A percentile compares a stretch with the other conserved stretches of the same genome.
Evolutionary conservation across 2,888 invertebrate genomes (phyloP).

Genomic region (Blastobasis lacticolella): DNA sequence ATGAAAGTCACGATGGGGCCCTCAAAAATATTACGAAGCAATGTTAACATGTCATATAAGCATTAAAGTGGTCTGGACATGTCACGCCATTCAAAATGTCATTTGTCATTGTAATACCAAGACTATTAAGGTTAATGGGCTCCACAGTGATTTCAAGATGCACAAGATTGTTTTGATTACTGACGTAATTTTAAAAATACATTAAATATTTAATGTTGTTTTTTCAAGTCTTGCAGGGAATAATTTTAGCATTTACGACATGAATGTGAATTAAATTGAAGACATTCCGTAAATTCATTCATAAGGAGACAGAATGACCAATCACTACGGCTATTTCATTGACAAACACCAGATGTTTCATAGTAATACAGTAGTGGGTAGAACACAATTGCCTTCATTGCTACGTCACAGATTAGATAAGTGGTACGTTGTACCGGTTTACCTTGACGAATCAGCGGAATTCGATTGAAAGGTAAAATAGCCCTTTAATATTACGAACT

Average conservation of each 20-base stretch:
- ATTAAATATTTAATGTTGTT: too few species aligned
- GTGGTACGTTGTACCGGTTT: slow-evolving; percentile 7
- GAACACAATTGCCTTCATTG: slow-evolving; percentile 6
- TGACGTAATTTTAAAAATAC: too few species aligned
- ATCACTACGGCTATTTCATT: slow-evolving; percentile 40
- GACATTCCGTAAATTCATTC: too few species aligned
- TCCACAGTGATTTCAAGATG: slow-evolving; percentile 3
- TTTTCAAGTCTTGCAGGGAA: too few species aligned
- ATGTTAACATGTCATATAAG: slow-evolving; percentile 28
- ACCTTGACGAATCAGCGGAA: slow-evolving; percentile 3
- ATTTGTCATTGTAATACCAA: slow-evolving; percentile 17
- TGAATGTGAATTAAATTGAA: too few species aligned
- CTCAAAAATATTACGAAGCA: slow-evolving; percentile 18
- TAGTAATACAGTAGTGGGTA: slow-evolving; percentile 15
- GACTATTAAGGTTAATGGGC: slow-evolving; percentile 14
- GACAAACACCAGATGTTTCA: slow-evolving; percentile 30
- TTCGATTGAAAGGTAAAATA: not conserved
- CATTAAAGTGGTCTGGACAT: slow-evolving; percentile 30
- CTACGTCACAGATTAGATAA: slow-evolving; percentile 20
- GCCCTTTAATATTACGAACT: slow-evolving; percentile 3
- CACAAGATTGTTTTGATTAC: not conserved
- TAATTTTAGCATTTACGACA: too few species aligned
- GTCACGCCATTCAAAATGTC: slow-evolving; percentile 26
- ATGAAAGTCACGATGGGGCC: slow-evolving; percentile 24
- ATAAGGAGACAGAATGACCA: slow-evolving; percentile 22